Evolutionary conservation across 2,888 invertebrate species (phyloP), one percentile per base, ranked within the genome.

Genomic region (Salpingus planirostris): DNA sequence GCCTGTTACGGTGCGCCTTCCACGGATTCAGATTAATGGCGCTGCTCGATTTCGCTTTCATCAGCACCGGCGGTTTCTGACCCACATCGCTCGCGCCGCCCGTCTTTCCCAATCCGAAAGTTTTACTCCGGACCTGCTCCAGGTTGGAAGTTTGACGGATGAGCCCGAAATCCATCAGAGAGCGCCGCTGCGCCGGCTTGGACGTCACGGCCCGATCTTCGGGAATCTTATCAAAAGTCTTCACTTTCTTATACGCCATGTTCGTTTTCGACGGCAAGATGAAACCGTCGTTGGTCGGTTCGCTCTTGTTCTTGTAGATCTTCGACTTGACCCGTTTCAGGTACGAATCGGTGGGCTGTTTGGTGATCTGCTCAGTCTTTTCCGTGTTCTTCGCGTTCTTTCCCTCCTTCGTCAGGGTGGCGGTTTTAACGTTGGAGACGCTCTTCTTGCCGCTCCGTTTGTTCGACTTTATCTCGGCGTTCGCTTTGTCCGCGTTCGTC

Each of bases 21-120:
- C 64, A 42, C 38, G 64, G 40, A 40, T 57, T 65, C 37, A 66
- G 47, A 46, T 66, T 66, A 18, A 66, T 66, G 4, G 65, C 60
- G 49, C 65, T 65, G 35, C 64, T 64, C 5, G 64, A 65, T 44
- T 66, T 66, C 2, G 65, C 59, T 42, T 66, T 66, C 15, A 58
- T 59, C 37, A 65, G 45, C 13, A 58, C 41, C 1, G 64, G 64
- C 32, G 60, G 57, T 12, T 49, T 48, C 5, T 21, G 21, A 11
- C 21, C 27, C 15, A 29, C 30, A 27, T 39, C 46, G 24, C 33
- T 37, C 10, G 27, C 30, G 8, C 26, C 13, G 8, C 26, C 14
- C 8, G 54, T 49, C 28, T 49, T 54, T 26, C 49, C 44, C 7
- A 49, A 37, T 7, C 58, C 60, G 23, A 55, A 50, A 6, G 57